Evolutionary conservation across 2,888 invertebrate species (phyloP).

Genomic region (Tipula vernalis): DNA sequence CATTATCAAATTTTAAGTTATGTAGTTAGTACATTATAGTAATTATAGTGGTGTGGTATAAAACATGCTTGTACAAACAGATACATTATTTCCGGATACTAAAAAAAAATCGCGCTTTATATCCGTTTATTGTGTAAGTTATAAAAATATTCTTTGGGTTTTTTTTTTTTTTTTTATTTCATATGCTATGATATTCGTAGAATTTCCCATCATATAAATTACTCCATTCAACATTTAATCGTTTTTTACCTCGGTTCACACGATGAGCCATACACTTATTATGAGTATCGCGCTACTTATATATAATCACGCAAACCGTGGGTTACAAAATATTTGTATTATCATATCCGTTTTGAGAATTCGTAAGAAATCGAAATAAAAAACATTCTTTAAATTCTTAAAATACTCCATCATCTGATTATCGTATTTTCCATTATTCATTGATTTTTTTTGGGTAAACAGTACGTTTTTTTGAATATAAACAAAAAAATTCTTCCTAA

Average conservation of each 20-base stretch:
- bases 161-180: background rate
- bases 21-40: no score
- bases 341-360: background rate
- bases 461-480: background rate
- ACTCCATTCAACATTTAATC: background rate
- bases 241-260: background rate
- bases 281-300: background rate
- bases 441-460: background rate
- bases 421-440: background rate
- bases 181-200: background rate
- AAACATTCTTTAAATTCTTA: background rate
- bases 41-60: background rate
- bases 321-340: background rate
- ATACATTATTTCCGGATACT: background rate
- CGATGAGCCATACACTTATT: background rate
- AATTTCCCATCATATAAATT: background rate
- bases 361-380: background rate
- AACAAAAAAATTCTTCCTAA: constrained; percentile 1
- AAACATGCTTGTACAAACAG: background rate
- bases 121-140: background rate
- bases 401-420: constrained; percentile 4
- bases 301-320: background rate
- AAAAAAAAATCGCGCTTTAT: background rate
- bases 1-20: no score
- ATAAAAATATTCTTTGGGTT: background rate